phyloP scores from a whole-genome alignment of 2,888 invertebrate species.

The Megastigmus dorsalis region DNA sequence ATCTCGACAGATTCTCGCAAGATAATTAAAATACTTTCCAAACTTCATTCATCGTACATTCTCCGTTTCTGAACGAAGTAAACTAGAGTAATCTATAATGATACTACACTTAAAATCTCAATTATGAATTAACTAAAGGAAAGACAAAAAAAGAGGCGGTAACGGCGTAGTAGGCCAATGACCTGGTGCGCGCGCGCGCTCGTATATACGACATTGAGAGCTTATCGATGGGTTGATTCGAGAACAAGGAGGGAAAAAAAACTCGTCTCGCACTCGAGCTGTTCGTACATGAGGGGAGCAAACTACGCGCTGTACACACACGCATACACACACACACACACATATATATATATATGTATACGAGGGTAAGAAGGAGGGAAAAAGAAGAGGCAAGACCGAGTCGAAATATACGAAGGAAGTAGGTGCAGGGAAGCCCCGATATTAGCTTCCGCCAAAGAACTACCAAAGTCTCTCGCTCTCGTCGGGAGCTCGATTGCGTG shows the following conservation, averaged over 20 bases:
- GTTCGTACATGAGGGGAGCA: background rate
- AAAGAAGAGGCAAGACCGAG: conserved; percentile 16
- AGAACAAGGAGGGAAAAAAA: conserved; percentile 3
- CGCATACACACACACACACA: too few relatives aligned
- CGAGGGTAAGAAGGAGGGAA: background rate
- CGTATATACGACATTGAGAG: conserved; percentile 39
- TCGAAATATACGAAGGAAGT: conserved; percentile 16
- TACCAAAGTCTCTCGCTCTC: background rate
- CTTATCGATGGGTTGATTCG: conserved; percentile 37
- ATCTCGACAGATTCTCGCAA: too few relatives aligned
- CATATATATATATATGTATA: too few relatives aligned
- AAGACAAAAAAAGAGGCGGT: background rate
- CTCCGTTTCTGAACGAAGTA: too few relatives aligned
- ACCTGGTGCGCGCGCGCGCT: too few relatives aligned
- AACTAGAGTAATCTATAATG: too few relatives aligned
- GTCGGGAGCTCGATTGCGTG: conserved; percentile 11
- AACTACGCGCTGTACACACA: too few relatives aligned
- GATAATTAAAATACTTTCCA: too few relatives aligned
- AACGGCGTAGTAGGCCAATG: conserved; percentile 18
- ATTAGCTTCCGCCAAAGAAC: conserved; percentile 41
- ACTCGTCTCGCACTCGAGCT: conserved; percentile 12
- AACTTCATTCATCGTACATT: too few relatives aligned
- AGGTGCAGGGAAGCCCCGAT: conserved; percentile 31
- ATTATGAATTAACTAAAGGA: background rate
- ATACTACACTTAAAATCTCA: too few relatives aligned